phyloP scores from a whole-genome alignment of 2,113 vertebrate genomes.

The Peromyscus maniculatus region DNA sequence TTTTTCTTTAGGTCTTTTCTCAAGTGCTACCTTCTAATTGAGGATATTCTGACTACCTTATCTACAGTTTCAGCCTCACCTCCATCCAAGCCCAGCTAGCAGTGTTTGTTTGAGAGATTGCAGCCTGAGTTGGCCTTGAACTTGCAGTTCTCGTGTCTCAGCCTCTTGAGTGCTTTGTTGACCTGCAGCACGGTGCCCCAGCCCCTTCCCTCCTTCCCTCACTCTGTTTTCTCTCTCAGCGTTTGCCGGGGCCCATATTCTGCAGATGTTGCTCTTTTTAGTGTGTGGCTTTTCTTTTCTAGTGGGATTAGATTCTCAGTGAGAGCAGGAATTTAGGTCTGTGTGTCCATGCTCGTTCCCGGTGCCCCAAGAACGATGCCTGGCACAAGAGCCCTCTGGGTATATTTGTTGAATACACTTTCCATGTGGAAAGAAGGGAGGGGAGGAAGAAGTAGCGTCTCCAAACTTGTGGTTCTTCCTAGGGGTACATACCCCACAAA shows the following conservation, averaged over 20 bases:
- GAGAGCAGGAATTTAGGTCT: constrained; percentile 34
- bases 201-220: background rate
- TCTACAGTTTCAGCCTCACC: background rate
- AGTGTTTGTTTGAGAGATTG: background rate
- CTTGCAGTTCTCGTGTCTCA: background rate
- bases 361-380: constrained; percentile 32
- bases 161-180: background rate
- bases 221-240: background rate
- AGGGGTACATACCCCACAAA: background rate
- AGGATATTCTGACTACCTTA: background rate
- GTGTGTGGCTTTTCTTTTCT: background rate
- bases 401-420: constrained; percentile 11
- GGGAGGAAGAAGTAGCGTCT: constrained; percentile 4
- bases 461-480: constrained; percentile 44
- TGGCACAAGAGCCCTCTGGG: constrained; percentile 34
- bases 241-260: background rate
- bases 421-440: constrained; percentile 21
- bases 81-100: background rate
- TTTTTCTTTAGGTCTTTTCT: background rate
- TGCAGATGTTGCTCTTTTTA: background rate
- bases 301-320: background rate
- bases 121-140: background rate
- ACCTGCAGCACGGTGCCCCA: background rate
- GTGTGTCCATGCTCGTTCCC: background rate
- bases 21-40: background rate